Evolutionary conservation across 2,113 vertebrate species (phyloP).

Genomic region (Solea solea): DNA sequence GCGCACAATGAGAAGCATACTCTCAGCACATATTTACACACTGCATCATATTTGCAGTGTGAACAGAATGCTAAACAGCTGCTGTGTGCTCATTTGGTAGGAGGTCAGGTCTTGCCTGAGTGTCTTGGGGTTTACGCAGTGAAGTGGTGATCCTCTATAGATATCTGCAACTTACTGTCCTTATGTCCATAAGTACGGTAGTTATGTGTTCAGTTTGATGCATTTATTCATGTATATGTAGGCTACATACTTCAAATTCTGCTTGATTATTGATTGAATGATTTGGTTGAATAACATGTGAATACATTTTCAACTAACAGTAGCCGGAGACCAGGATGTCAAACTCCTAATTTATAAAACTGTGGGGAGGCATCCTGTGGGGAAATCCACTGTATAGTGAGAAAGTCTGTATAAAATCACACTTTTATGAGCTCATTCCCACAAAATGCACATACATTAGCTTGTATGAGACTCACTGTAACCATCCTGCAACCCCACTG

Average conservation of each 20-base stretch:
- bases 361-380: no score
- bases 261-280: background rate
- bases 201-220: background rate
- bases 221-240: background rate
- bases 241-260: background rate
- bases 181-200: slow-evolving; percentile 5
- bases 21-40: slow-evolving; percentile 8
- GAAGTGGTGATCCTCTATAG: slow-evolving; percentile 1
- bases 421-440: background rate
- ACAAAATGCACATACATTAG: background rate
- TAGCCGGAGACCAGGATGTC: background rate
- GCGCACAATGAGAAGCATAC: slow-evolving; percentile 2
- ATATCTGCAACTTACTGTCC: background rate
- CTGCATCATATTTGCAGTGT: slow-evolving; percentile 10
- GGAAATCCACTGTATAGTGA: no score
- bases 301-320: background rate
- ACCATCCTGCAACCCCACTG: slow-evolving; percentile 7
- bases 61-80: background rate
- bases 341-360: background rate
- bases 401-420: no score
- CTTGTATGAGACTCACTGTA: slow-evolving; percentile 4
- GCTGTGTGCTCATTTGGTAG: slow-evolving; percentile 15
- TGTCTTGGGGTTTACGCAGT: slow-evolving; percentile 10
- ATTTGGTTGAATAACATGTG: background rate
- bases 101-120: slow-evolving; percentile 1